Evolutionary conservation across 2,888 invertebrate species (phyloP), one percentile per base, ranked within the genome.

Genomic region (Heliconius ethilla): DNA sequence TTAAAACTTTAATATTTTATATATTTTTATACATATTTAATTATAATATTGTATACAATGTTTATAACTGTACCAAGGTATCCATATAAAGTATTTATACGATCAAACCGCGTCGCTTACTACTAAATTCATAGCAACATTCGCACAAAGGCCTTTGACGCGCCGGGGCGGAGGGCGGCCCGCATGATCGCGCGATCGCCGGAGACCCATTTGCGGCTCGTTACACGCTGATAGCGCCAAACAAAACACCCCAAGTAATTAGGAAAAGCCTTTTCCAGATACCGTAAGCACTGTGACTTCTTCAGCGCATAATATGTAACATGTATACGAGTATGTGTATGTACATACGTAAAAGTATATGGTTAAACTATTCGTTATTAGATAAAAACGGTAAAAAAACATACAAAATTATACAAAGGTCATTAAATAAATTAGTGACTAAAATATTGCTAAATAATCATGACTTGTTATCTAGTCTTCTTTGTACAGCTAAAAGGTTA

Each of bases 231-330:
- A 94, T 94, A 94, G 91, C 92, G 89, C 91, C 93, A 94, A 92
- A 94, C 94, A 94, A 93, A 93, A 94, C 93, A 93, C 93, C 92
- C 92, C 89, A 92, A 93, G 92, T 93, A 94, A 94, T 93, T 94
- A 93, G 93, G 91, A 88, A 93, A 93, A 93, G 92, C 92, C 93
- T 93, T 93, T 92, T 92, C 90, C 91, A 92, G 92, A 92, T 93
- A 92, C 89, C 88, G 90, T 91, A 91, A 93, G 92, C 89, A 92
- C 90, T 92, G 86, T 78, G 79, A 78, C 81, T 79, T 67, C 70
- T 76, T 51, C 29, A 33, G 75, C 51, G 67, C 40, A 7, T 67
- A 13, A 67, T 37, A 67, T 63, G 27, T 15, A 62, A 66, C 33
- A 66, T 62, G 59, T 25, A 62, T 11, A 29, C 0, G 29, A 0